Evolutionary conservation across 2,888 invertebrate species (phyloP), one percentile per base, ranked within the genome.

Genomic region (Limnephilus rhombicus): DNA sequence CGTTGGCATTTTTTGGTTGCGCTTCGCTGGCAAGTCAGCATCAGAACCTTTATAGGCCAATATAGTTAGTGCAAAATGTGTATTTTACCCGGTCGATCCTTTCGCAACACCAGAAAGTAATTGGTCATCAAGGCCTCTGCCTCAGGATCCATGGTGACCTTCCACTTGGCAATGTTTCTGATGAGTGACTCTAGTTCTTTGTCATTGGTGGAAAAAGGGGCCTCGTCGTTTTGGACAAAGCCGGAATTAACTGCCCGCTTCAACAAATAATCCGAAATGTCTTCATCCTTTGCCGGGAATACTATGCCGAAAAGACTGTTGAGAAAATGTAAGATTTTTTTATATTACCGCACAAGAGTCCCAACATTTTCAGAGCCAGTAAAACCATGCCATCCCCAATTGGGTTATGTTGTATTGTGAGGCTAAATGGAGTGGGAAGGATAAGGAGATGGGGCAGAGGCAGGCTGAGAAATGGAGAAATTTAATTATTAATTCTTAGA

Each of bases 61-160:
- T n/a, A n/a, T n/a, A n/a, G n/a, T n/a, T n/a, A n/a, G n/a, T n/a
- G n/a, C n/a, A n/a, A n/a, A n/a, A n/a, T n/a, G 3, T 86, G 13
- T 86, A n/a, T 86, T 68, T 29, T 45, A 91, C 93, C 91, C 80
- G 92, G 90, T 90, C 91, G 88, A 41, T 93, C 92, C 53, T 91
- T 92, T 29, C 93, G n/a, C n/a, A 93, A 13, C 7, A 90, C 86
- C 13, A 92, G 53, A 49, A 93, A 93, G 83, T 93, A 93, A n/a
- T 93, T 81, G 41, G 80, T 92, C 80, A 93, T 31, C 34, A 92
- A 82, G 3, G 29, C 11, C 81, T 92, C 93, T 3, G 93, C 86
- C 2, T 68, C 31, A 7, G 85, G 45, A 15, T 89, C 83, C 85
- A 92, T 49, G 15, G n/a, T 29, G 7, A 93, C 93, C 31, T 45